Evolutionary conservation across 2,797 vertebrate genomes (phyloP).

Genomic region (Sus cebifrons): DNA sequence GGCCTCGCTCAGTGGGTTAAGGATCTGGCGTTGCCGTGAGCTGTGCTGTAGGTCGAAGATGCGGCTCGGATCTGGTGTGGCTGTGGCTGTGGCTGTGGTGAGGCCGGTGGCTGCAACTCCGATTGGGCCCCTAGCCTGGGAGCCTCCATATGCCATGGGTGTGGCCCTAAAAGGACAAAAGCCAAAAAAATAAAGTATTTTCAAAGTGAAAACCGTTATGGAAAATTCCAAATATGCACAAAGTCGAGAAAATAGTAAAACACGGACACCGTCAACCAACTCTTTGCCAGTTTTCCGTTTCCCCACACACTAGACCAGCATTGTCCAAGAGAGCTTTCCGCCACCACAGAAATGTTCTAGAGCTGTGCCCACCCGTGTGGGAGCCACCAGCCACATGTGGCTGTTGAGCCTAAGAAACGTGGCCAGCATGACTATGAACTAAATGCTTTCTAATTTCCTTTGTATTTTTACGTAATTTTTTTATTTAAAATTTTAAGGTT

Average conservation of each 20-base stretch:
- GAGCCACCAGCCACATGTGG: background rate
- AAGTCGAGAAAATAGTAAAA: background rate
- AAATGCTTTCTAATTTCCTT: background rate
- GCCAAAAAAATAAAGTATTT: background rate
- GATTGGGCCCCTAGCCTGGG: too few species aligned
- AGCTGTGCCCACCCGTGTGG: rapidly evolving
- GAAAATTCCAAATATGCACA: background rate
- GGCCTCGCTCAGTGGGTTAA: too few species aligned
- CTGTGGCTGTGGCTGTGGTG: too few species aligned
- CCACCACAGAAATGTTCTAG: rapidly evolving
- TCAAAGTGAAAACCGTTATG: background rate
- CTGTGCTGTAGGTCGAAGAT: too few species aligned
- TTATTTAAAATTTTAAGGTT: background rate
- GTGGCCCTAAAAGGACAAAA: too few species aligned
- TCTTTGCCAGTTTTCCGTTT: rapidly evolving
- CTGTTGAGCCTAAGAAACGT: background rate
- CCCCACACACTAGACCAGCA: rapidly evolving
- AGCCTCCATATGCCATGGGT: too few species aligned
- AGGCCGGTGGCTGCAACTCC: too few species aligned
- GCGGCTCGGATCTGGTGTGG: too few species aligned
- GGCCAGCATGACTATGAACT: rapidly evolving
- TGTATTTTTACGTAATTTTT: background rate
- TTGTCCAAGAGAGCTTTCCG: background rate
- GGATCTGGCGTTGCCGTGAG: too few species aligned
- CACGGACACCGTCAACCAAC: rapidly evolving